These are phyloP conservation scores for Epizoanthus fatuus DNA, from an alignment of 92 coral and sea anemone species.

Conservation along the genomic window DNA sequence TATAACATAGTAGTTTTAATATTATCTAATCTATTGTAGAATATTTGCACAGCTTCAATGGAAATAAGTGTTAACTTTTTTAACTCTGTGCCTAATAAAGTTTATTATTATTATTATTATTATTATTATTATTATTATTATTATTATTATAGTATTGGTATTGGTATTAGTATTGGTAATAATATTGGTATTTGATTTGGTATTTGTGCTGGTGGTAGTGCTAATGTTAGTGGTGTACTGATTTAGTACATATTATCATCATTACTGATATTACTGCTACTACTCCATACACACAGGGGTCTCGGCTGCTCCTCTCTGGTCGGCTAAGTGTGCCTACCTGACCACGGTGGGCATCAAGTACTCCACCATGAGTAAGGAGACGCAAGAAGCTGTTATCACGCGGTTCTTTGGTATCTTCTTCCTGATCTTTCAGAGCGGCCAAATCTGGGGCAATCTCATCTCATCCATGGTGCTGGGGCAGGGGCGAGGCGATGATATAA, in stretches of 20 bases:
- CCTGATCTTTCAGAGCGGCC: conserved; percentile 97
- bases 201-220: not conserved
- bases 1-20: no score
- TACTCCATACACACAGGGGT: conserved; percentile 57
- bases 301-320: conserved; percentile 99
- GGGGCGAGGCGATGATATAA: conserved; percentile 38
- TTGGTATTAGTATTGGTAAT: no score
- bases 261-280: not conserved
- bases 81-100: no score
- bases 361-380: conserved; percentile 76
- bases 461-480: conserved; percentile 92
- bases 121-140: no score
- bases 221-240: not conserved
- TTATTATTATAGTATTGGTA: no score
- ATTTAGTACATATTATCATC: not conserved
- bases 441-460: conserved; percentile 96
- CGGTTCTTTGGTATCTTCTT: conserved; percentile 95
- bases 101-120: no score
- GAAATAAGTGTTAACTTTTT: no score
- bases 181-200: no score
- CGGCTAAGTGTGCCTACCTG: conserved; percentile 96
- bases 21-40: no score
- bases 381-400: conserved; percentile 98
- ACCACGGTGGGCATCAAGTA: conserved; percentile 94
- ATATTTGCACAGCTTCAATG: no score